Conservation (phyloP, 2,888 invertebrate species). For the Kryphioiulus occultus region DNA sequence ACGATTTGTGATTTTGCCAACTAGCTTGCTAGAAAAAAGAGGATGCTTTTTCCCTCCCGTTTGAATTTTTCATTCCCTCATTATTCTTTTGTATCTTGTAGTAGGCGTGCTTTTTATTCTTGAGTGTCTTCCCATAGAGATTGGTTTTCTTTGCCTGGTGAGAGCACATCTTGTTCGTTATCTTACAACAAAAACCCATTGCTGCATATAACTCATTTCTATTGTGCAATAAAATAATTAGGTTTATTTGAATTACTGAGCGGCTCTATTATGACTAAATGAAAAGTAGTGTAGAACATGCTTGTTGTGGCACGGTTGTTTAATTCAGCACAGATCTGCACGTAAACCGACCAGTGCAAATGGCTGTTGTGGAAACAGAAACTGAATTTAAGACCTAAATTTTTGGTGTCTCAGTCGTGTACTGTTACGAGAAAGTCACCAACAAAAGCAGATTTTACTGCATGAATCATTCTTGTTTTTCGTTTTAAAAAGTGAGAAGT, state of each 20-base stretch:
- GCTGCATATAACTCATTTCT: conserved; percentile 46
- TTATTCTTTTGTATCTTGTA: not conserved
- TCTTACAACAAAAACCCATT: conserved; percentile 1
- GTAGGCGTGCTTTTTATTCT: conserved; percentile 42
- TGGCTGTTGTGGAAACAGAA: not conserved
- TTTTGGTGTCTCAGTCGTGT: not conserved
- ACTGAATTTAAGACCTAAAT: not conserved
- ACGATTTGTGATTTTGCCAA: conserved; percentile 28
- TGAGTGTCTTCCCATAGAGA: conserved; percentile 48
- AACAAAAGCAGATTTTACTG: not conserved
- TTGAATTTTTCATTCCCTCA: conserved; percentile 20
- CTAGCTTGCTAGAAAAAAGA: conserved; percentile 2
- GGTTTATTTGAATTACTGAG: conserved; percentile 43
- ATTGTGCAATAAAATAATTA: conserved; percentile 48
- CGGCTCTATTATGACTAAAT: not conserved
- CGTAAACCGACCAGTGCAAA: not conserved
- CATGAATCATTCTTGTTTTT: not conserved
- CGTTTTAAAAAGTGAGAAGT: too few species aligned
- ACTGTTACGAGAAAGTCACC: not conserved
- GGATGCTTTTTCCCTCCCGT: not conserved
- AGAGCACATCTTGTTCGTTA: conserved; percentile 33
- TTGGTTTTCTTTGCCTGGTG: conserved; percentile 43
- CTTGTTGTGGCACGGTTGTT: not conserved
- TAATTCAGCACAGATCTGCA: not conserved
- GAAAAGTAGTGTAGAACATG: not conserved